These are phyloP conservation scores for Sitobion miscanthi DNA, from an alignment of 1,140 invertebrate genomes.

Conservation along the genomic window DNA sequence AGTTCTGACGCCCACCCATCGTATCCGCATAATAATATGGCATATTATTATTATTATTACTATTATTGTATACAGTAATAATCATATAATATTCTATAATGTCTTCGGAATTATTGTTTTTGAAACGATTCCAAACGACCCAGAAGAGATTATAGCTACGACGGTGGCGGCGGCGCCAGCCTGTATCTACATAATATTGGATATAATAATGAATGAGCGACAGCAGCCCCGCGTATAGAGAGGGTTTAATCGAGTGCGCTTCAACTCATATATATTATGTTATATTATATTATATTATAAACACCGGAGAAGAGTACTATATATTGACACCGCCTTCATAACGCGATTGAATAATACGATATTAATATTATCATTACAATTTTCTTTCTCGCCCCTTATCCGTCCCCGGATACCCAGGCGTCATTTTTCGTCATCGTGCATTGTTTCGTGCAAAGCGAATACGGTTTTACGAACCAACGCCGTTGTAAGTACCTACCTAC, in stretches of 20 bases:
- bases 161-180: neutral
- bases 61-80: neutral
- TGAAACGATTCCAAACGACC: conserved; percentile 49
- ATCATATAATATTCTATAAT: neutral
- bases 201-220: neutral
- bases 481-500: neutral
- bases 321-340: neutral
- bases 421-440: neutral
- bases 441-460: neutral
- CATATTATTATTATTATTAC: neutral
- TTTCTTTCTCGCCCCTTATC: neutral
- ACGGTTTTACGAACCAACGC: neutral
- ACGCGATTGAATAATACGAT: conserved; percentile 21
- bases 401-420: neutral
- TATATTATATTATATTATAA: neutral
- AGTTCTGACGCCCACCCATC: neutral
- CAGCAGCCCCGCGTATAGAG: neutral
- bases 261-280: neutral
- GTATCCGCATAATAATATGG: neutral
- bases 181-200: neutral
- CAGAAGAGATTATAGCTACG: neutral
- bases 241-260: conserved; percentile 30
- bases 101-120: conserved; percentile 47
- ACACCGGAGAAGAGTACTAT: neutral
- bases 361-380: neutral